Base-by-base conservation (phyloP, 1,140 invertebrate genomes). In the Arctopsyche grandis region DNA sequence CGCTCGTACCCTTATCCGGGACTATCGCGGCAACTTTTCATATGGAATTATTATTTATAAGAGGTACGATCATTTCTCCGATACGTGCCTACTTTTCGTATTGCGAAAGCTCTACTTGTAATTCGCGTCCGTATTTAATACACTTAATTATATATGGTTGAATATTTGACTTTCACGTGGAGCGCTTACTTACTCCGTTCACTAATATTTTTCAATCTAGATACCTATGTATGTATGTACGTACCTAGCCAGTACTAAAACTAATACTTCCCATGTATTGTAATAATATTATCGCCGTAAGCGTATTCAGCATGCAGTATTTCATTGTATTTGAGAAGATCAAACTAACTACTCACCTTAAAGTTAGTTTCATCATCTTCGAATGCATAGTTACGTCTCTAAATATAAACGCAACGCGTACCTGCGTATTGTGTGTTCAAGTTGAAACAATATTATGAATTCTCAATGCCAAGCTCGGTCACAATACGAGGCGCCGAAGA, bases 1-100 rank as follows among this genome's bases (percentile, higher is more conserved):
- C n/a, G 21, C 58, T 60, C 58, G 58, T 66, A 66, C 63, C 69
- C 69, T 71, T 46, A 71, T 71, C 69, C 69, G 69, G 38, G 44
- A 71, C 38, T 48, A 44, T 71, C 38, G 69, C n/a, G 38, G 69
- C 69, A 38, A 48, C 29, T 71, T 71, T 71, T 71, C 69, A 38
- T 38, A 71, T 46, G 12, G 43, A 26, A 66, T 71, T 71, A 71
- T 71, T 71, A 71, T 71, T 71, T 71, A 7, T 21, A n/a, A 22
- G 29, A 16, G 38, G 29, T n/a, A 24, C 10, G 66, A 69, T 69
- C 69, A 71, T 22, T 46, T 71, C 14, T 71, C 24, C 21, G 60
- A 66, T 66, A 66, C 26, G 66, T 69, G 66, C 66, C 21, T 44
- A 38, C 22, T 69, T 69, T 44, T 60, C n/a, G 58, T 24, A 60